These are phyloP conservation scores for Ophiothrix spiculata DNA, from an alignment of 35 echinoderm and acorn worm species.

Conservation along the genomic window DNA sequence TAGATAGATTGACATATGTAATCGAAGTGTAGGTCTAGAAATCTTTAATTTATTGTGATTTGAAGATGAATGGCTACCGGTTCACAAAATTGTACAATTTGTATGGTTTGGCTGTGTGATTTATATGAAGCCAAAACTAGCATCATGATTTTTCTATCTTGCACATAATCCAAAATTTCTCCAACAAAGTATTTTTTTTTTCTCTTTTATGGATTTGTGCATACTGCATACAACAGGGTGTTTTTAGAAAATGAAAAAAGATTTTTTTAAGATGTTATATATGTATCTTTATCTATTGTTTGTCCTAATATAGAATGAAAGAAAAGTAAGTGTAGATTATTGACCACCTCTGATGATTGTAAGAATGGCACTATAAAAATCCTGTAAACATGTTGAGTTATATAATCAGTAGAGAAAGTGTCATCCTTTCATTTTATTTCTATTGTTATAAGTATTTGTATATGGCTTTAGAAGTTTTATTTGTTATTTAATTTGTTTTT, in stretches of 20 bases:
- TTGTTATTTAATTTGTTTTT: background rate
- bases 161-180: background rate
- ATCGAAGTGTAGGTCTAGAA: background rate
- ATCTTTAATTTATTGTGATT: background rate
- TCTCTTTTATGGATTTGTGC: background rate
- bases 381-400: background rate
- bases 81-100: background rate
- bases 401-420: background rate
- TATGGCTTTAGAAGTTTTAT: background rate
- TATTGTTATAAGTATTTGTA: slow-evolving; percentile 5
- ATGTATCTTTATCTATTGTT: background rate
- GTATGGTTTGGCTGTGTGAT: background rate
- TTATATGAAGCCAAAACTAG: background rate
- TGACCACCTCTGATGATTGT: background rate
- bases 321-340: background rate
- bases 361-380: slow-evolving; percentile 1
- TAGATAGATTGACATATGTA: background rate
- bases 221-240: background rate
- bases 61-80: background rate
- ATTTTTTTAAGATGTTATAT: background rate
- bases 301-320: background rate
- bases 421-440: background rate
- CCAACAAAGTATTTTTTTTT: background rate
- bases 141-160: background rate
- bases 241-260: background rate